These are phyloP conservation scores for Choreutis nemorana DNA, from an alignment of 2,888 invertebrate species.

Conservation along the genomic window DNA sequence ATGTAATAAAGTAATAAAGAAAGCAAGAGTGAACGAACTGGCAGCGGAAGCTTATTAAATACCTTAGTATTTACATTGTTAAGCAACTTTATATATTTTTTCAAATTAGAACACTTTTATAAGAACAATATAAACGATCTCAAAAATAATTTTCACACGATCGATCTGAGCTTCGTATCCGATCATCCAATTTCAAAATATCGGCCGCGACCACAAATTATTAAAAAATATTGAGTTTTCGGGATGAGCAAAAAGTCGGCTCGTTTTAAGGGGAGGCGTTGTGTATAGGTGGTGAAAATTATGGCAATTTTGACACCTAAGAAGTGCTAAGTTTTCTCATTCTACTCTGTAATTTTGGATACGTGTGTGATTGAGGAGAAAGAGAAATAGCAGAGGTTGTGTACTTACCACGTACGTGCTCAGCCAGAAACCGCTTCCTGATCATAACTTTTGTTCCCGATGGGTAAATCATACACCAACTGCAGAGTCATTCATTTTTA, in stretches of 20 bases:
- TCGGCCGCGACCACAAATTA: constrained; percentile 58
- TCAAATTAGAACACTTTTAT: too few relatives aligned
- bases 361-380: constrained; percentile 41
- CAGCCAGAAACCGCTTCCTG: constrained; percentile 26
- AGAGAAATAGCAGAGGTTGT: constrained; percentile 26
- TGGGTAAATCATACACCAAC: constrained; percentile 44
- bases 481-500: constrained; percentile 52
- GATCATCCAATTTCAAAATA: constrained; percentile 55
- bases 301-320: constrained; percentile 66
- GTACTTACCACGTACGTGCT: constrained; percentile 27
- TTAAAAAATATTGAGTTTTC: constrained; percentile 54
- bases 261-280: constrained; percentile 48
- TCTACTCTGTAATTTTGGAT: constrained; percentile 50
- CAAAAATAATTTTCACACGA: constrained; percentile 54
- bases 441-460: constrained; percentile 48
- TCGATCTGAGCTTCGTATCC: constrained; percentile 39
- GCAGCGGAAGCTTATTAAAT: constrained; percentile 11
- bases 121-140: too few relatives aligned
- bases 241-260: constrained; percentile 54
- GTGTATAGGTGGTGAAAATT: constrained; percentile 45
- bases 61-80: too few relatives aligned
- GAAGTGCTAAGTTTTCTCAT: constrained; percentile 54
- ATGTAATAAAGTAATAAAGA: constrained; percentile 20
- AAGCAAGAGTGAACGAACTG: constrained; percentile 15
- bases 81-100: too few relatives aligned